Percentiles rank a stretch among this genome's conserved stretches.
phyloP scores from a whole-genome alignment of 2,888 invertebrate genomes.

The Macrostomum cliftonense region DNA sequence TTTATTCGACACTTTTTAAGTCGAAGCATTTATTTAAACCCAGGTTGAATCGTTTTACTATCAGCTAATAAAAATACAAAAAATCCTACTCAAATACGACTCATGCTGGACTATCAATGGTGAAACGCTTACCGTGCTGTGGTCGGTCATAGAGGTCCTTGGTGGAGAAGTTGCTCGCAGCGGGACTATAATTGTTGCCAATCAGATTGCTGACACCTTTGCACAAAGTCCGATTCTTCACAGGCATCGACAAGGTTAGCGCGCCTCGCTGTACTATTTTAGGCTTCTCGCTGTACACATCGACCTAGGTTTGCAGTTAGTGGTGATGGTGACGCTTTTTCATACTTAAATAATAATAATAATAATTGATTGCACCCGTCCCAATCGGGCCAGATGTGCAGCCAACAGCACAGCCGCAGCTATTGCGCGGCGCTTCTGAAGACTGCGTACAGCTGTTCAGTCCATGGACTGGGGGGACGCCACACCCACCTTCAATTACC shows the following conservation, averaged over 20 bases:
- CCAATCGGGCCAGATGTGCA: not conserved
- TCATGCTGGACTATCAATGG: not conserved
- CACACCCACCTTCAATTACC: not conserved
- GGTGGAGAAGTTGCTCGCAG: slow-evolving; percentile 25
- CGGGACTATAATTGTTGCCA: slow-evolving; percentile 34
- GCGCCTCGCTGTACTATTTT: slow-evolving; percentile 29
- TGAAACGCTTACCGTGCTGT: slow-evolving; percentile 20
- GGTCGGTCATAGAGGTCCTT: slow-evolving; percentile 25
- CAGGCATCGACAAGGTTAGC: slow-evolving; percentile 29
- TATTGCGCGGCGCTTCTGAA: too few species aligned
- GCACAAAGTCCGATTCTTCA: slow-evolving; percentile 28
- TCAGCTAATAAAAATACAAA: too few species aligned
- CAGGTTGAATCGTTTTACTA: too few species aligned
- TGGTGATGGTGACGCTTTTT: not conserved
- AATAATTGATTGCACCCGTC: not conserved
- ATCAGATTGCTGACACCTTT: slow-evolving; percentile 31
- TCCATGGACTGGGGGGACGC: not conserved
- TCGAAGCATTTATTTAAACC: too few species aligned
- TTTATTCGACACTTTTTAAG: too few species aligned
- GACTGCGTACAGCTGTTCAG: too few species aligned
- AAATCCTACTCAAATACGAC: too few species aligned
- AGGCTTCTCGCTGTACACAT: slow-evolving; percentile 25
- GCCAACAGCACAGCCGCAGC: slow-evolving; percentile 3
- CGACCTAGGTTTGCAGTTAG: slow-evolving; percentile 16
- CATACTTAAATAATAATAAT: slow-evolving; percentile 1